Evolutionary conservation across 2,797 vertebrate species (phyloP), one percentile per base, ranked within the genome.

Genomic region (Passerculus sandwichensis): DNA sequence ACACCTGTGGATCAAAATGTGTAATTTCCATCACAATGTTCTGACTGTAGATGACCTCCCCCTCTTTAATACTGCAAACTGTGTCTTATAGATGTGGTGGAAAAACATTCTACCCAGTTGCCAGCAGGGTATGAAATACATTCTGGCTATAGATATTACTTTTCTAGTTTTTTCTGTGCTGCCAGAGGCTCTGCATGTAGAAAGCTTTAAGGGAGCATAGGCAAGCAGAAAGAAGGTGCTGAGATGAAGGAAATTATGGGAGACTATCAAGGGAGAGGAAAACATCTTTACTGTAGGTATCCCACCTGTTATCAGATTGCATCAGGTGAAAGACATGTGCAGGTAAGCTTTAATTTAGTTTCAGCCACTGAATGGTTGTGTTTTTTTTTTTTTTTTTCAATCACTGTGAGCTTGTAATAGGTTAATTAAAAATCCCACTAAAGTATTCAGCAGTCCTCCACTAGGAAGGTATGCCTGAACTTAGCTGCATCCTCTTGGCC

Each of bases 381-480:
- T 19, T 15, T 36, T 36, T 36, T 13, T 36, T 36, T 36, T 36
- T 36, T 19, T 51, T 34, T 82, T 91, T 76, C 6, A 59, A 77
- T 77, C 32, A 48, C 21, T 21, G 4, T 67, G 45, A 67, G 15
- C 32, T 90, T 86, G 40, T 89, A 91, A 42, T 75, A 76, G 70
- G 38, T 69, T 88, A 89, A 85, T 91, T 90, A 66, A 74, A 93
- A 88, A 50, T 59, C 57, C 62, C 53, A 40, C 22, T 62, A 89
- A 92, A 85, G 17, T 69, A 64, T 74, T 84, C 70, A 75, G 26
- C 34, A 65, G 38, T 60, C 15, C 12, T 87, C 60, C 53, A 42
- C 20, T 42, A 51, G 60, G 57, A 95, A 88, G 40, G 6, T 40
- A 32, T 34, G 38, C 1, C 1, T 66, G 57, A 83, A 79, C 22